A percentile compares a stretch with the other conserved stretches of the same genome.
Conservation (phyloP, 2,888 invertebrate species). For the Agriopis marginaria region DNA sequence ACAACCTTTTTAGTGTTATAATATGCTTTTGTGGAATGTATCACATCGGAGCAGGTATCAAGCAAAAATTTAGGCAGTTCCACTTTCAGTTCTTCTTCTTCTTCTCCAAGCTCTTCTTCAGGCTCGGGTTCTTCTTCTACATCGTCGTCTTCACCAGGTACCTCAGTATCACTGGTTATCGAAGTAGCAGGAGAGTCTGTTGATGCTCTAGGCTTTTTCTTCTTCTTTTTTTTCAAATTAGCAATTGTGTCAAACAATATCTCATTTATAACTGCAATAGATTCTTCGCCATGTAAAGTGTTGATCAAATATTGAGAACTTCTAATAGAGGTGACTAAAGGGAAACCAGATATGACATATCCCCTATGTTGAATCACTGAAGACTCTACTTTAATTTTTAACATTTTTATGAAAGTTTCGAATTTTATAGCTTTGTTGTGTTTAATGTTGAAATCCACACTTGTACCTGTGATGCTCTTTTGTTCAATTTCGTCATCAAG, state of each 20-base stretch:
- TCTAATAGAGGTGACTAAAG: conserved; percentile 82
- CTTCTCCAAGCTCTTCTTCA: conserved; percentile 53
- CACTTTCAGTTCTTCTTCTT: conserved; percentile 57
- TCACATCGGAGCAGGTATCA: conserved; percentile 62
- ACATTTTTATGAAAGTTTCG: conserved; percentile 80
- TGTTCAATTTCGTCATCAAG: conserved; percentile 86
- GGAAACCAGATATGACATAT: conserved; percentile 88
- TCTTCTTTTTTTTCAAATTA: conserved; percentile 66
- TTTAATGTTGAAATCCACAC: conserved; percentile 86
- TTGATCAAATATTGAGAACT: conserved; percentile 53
- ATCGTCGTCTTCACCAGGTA: conserved; percentile 41
- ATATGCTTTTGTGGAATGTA: conserved; percentile 54
- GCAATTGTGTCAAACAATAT: conserved; percentile 62
- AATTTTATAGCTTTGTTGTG: conserved; percentile 81
- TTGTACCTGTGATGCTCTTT: conserved; percentile 83
- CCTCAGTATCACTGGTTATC: conserved; percentile 51
- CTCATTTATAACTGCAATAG: conserved; percentile 56
- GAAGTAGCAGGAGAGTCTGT: conserved; percentile 51
- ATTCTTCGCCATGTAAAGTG: conserved; percentile 67
- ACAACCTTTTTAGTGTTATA: conserved; percentile 60
- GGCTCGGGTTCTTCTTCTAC: conserved; percentile 58
- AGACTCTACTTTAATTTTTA: conserved; percentile 82
- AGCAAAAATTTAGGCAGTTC: conserved; percentile 72
- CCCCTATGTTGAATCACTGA: conserved; percentile 86
- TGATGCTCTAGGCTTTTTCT: conserved; percentile 38